Conservation (phyloP, 2,888 invertebrate species). For the Drosophila nr. perissopoda region DNA sequence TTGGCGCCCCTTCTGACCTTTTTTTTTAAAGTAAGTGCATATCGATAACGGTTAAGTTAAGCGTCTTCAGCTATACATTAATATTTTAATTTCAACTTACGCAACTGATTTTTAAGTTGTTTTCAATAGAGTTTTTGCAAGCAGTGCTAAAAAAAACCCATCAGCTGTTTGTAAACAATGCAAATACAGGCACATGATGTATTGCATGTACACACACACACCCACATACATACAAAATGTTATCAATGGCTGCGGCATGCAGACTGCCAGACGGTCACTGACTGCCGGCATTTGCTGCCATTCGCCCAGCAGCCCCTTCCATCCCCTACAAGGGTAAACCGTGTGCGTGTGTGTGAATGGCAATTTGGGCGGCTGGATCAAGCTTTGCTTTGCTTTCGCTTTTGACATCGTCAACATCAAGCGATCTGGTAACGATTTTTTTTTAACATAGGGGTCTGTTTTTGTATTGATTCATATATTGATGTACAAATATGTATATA, state of each 20-base stretch:
- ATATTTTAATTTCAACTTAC: not conserved
- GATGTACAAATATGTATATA: conserved; percentile 11
- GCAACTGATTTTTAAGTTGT: not conserved
- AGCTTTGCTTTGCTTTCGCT: conserved; percentile 46
- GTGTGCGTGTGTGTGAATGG: conserved; percentile 5
- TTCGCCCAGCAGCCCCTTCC: conserved; percentile 5
- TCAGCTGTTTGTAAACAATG: conserved; percentile 76
- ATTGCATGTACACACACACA: conserved; percentile 6
- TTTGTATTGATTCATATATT: conserved; percentile 11
- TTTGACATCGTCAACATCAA: conserved; percentile 39
- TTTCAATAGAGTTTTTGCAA: conserved; percentile 25
- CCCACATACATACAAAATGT: conserved; percentile 27
- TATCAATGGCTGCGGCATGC: conserved; percentile 49
- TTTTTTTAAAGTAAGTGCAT: conserved; percentile 5
- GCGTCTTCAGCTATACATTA: not conserved
- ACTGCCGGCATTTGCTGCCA: conserved; percentile 33
- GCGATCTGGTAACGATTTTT: conserved; percentile 17
- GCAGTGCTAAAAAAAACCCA: not conserved
- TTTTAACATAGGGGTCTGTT: conserved; percentile 26
- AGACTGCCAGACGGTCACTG: conserved; percentile 29
- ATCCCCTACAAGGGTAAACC: not conserved
- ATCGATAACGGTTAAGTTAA: conserved; percentile 15
- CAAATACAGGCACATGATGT: conserved; percentile 26
- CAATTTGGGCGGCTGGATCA: conserved; percentile 19
- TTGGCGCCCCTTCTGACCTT: conserved; percentile 18